These are phyloP conservation scores for Melanotaenia trifasciata DNA, from an alignment of 2,797 vertebrate species.

Conservation along the genomic window DNA sequence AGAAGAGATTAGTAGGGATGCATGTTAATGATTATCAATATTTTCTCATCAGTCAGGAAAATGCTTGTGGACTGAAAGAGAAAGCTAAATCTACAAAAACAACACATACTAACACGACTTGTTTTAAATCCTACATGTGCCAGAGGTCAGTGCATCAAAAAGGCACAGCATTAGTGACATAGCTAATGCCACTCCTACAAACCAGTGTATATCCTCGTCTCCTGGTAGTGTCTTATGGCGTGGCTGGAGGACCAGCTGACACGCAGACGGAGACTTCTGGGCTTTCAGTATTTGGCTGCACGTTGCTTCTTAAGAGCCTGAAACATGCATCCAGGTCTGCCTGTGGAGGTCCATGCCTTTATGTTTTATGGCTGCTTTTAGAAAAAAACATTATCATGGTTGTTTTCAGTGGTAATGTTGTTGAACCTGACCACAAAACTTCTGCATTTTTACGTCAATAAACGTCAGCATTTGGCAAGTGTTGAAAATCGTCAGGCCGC, in stretches of 20 bases:
- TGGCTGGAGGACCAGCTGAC: conserved; percentile 37
- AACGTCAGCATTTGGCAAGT: conserved; percentile 37
- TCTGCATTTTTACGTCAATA: conserved; percentile 26
- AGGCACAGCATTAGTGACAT: conserved; percentile 67
- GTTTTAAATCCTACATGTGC: conserved; percentile 73
- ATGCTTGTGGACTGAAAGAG: conserved; percentile 36
- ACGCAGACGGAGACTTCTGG: conserved; percentile 48
- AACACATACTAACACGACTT: conserved; percentile 53
- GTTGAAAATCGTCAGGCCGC: conserved; percentile 44
- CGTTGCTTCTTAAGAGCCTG: conserved; percentile 27
- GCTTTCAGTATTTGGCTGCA: conserved; percentile 66
- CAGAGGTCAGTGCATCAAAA: conserved; percentile 80
- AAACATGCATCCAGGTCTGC: conserved; percentile 32
- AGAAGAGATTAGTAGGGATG: conserved; percentile 57
- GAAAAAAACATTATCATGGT: conserved; percentile 6
- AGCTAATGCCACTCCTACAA: conserved; percentile 73
- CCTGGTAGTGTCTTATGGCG: conserved; percentile 56
- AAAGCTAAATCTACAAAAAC: conserved; percentile 51
- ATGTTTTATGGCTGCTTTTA: conserved; percentile 8
- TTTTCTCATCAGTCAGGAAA: conserved; percentile 38
- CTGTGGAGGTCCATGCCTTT: conserved; percentile 35
- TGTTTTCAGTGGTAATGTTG: background rate
- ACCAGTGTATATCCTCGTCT: conserved; percentile 81
- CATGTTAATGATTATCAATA: conserved; percentile 22
- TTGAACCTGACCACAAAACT: conserved; percentile 8